Base-by-base conservation (phyloP, 2,888 invertebrate species). In the Malthinus seriepunctatus region DNA sequence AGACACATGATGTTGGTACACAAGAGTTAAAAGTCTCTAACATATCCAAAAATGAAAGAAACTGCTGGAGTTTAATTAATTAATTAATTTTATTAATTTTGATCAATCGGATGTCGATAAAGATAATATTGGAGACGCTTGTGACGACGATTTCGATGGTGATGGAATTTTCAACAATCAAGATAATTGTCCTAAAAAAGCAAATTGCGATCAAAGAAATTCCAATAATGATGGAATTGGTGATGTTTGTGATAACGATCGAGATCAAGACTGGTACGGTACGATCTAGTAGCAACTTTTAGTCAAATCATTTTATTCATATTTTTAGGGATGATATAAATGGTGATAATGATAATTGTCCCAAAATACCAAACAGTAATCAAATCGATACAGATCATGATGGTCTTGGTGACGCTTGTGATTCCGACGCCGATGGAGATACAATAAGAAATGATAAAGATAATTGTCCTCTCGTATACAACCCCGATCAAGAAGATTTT, bases 131-230 rank as follows among this genome's bases (percentile, higher is more conserved):
- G 96, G 95, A 38, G 94, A 91, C 75, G 89, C 88, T 23, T 97
- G 97, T 71, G 97, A 97, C 73, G 84, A 85, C 1, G 97, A 97
- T 72, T 93, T 94, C 57, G 97, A 97, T 73, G 88, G 95, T 72
- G 97, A 97, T 75, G 88, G 91, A n/a, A 82, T 92, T 47, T 75
- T 79, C 0, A 93, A 93, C 73, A 83, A 84, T 57, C 74, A 79
- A 11, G 93, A 93, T 76, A 93, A 93, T 76, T 93, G 93, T 70
- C 88, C 88, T 0, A 81, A 81, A 23, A 80, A 81, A 12, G 81
- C 85, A 35, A 95, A 95, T 78, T 83, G 87, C 0, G 87, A 89
- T 66, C 97, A 97, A 75, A 81, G 84, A 51, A 97, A 97, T 75
- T 80, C 83, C n/a, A 96, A 97, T 72, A 84, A 86, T 0, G 96